These are phyloP conservation scores for Asobara japonica DNA, from an alignment of 1,140 invertebrate genomes.

Conservation along the genomic window DNA sequence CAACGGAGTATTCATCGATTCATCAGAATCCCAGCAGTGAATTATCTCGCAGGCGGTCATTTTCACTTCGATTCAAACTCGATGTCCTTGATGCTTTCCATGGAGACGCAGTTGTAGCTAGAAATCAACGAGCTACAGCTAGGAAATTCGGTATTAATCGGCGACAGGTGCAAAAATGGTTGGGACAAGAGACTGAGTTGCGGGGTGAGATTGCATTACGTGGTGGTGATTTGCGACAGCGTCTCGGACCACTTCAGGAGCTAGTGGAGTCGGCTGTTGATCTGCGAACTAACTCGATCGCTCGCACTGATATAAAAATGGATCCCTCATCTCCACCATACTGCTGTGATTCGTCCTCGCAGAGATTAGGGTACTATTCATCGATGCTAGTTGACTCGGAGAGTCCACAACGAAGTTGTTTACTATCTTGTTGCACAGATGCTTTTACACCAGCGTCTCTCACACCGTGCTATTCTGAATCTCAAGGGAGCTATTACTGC, in stretches of 20 bases:
- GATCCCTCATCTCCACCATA: slow-evolving; percentile 39
- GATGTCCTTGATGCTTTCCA: slow-evolving; percentile 68
- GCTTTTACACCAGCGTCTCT: not conserved
- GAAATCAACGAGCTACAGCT: slow-evolving; percentile 72
- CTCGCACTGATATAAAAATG: slow-evolving; percentile 37
- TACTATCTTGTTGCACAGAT: slow-evolving; percentile 49
- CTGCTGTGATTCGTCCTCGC: slow-evolving; percentile 43
- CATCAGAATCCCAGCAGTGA: slow-evolving; percentile 31
- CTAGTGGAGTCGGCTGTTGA: slow-evolving; percentile 65
- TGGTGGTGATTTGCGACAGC: slow-evolving; percentile 56
- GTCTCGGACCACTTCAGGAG: slow-evolving; percentile 52
- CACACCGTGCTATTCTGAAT: slow-evolving; percentile 38
- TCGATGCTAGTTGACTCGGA: slow-evolving; percentile 30
- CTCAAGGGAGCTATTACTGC: slow-evolving; percentile 41
- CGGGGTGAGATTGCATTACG: slow-evolving; percentile 57
- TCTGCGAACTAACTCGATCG: slow-evolving; percentile 49
- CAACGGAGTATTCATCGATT: slow-evolving; percentile 38
- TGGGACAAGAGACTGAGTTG: slow-evolving; percentile 68
- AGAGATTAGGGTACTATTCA: slow-evolving; percentile 29
- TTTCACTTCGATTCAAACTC: slow-evolving; percentile 67
- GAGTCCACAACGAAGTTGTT: slow-evolving; percentile 35
- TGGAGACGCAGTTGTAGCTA: slow-evolving; percentile 65
- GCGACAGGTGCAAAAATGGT: slow-evolving; percentile 74
- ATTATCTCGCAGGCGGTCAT: slow-evolving; percentile 64
- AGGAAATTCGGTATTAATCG: slow-evolving; percentile 72